phyloP scores from a whole-genome alignment of 2,113 vertebrate species.

The Microtus montanus region DNA sequence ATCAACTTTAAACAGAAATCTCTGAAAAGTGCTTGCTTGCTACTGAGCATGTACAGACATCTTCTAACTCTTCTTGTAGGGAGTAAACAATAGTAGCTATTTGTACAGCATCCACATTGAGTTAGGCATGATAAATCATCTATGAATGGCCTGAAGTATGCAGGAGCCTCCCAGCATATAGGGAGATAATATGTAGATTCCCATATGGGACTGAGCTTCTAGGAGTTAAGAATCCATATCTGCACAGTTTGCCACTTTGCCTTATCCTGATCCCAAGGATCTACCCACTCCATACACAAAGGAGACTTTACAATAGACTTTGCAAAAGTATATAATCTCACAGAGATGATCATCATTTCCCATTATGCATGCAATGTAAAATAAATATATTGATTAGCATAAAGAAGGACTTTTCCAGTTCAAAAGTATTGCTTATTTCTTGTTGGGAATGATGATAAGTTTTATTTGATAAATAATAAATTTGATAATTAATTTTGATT shows the following conservation, averaged over 20 bases:
- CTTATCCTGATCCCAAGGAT: neutral
- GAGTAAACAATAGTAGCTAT: neutral
- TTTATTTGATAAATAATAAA: neutral
- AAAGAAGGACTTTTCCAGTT: neutral
- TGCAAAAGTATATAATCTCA: neutral
- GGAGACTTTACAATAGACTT: neutral
- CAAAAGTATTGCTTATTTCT: neutral
- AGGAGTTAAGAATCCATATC: neutral
- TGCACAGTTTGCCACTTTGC: neutral
- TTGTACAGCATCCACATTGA: neutral
- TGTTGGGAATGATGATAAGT: neutral
- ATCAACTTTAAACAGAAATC: neutral
- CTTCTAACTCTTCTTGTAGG: too few relatives aligned
- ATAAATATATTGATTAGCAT: neutral
- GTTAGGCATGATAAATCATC: neutral
- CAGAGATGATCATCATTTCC: neutral
- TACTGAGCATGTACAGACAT: neutral
- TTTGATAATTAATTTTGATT: neutral
- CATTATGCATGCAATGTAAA: neutral
- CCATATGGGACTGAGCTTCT: neutral
- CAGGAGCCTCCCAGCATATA: too few relatives aligned
- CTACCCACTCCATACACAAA: neutral
- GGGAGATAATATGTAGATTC: neutral
- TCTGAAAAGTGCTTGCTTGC: neutral
- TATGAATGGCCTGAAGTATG: too few relatives aligned